Evolutionary conservation across 2,888 invertebrate genomes (phyloP).

Genomic region (Proisotoma minuta): DNA sequence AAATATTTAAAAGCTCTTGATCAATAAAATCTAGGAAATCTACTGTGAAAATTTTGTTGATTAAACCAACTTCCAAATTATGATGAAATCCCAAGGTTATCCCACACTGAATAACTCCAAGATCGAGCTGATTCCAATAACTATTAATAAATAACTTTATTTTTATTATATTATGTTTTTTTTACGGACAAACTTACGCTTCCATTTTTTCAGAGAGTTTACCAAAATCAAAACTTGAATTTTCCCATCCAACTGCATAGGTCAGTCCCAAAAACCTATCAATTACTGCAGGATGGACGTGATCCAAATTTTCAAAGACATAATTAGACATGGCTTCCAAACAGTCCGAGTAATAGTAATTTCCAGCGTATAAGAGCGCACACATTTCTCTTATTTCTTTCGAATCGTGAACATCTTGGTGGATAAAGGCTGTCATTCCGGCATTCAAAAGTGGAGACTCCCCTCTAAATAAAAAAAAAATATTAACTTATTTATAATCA

Average conservation of each 20-base stretch:
- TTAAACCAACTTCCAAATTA: conserved; percentile 54
- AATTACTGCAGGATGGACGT: conserved; percentile 24
- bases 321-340: conserved; percentile 17
- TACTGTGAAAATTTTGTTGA: conserved; percentile 59
- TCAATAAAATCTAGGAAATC: conserved; percentile 60
- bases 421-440: conserved; percentile 9
- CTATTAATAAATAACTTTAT: conserved; percentile 49
- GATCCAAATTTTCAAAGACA: conserved; percentile 14
- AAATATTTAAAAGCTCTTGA: conserved; percentile 57
- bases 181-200: conserved; percentile 51
- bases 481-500: too few species aligned
- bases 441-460: conserved; percentile 27
- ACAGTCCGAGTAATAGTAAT: conserved; percentile 24
- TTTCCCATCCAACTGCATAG: conserved; percentile 26
- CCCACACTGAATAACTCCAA: conserved; percentile 56
- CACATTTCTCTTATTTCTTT: conserved; percentile 25
- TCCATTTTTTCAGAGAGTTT: conserved; percentile 52
- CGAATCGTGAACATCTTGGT: conserved; percentile 20
- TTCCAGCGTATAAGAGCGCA: conserved; percentile 14
- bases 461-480: too few species aligned
- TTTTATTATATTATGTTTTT: neutral
- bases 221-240: conserved; percentile 50
- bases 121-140: conserved; percentile 57
- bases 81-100: conserved; percentile 58
- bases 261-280: conserved; percentile 28